Evolutionary conservation across 2,113 vertebrate genomes (phyloP).

Genomic region (Notothenia coriiceps): DNA sequence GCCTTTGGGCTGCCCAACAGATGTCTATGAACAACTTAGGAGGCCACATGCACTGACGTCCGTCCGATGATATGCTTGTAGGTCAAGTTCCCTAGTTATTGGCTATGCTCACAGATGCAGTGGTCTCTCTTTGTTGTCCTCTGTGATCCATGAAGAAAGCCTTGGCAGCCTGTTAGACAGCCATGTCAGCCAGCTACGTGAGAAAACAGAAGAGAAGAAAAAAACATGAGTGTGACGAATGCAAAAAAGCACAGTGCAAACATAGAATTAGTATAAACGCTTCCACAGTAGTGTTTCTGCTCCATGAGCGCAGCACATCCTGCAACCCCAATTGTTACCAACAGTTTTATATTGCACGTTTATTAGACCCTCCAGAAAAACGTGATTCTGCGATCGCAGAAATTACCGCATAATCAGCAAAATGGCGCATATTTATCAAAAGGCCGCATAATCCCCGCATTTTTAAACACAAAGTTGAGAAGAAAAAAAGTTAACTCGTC

Average conservation of each 20-base stretch:
- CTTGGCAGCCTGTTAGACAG: constrained; percentile 70
- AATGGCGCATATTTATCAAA: too few relatives aligned
- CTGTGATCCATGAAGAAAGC: constrained; percentile 77
- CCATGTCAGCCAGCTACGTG: constrained; percentile 68
- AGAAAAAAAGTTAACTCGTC: too few relatives aligned
- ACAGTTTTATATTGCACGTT: neutral
- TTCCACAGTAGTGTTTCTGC: neutral
- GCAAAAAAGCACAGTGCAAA: constrained; percentile 22
- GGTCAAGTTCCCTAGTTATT: constrained; percentile 58
- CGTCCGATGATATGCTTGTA: constrained; percentile 61
- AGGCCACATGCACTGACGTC: constrained; percentile 77
- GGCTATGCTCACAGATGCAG: constrained; percentile 65
- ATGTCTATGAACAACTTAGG: constrained; percentile 70
- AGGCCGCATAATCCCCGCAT: too few relatives aligned
- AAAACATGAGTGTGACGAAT: constrained; percentile 14
- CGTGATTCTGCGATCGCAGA: too few relatives aligned
- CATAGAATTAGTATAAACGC: neutral
- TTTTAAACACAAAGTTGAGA: too few relatives aligned
- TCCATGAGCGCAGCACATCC: neutral
- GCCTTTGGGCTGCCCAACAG: constrained; percentile 67
- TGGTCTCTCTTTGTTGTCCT: constrained; percentile 65
- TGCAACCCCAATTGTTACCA: neutral
- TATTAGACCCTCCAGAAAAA: too few relatives aligned
- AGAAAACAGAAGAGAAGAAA: neutral
- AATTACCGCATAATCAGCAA: too few relatives aligned